Base-by-base conservation (phyloP, 2,797 vertebrate genomes). In the Amphiprion clarkii region DNA sequence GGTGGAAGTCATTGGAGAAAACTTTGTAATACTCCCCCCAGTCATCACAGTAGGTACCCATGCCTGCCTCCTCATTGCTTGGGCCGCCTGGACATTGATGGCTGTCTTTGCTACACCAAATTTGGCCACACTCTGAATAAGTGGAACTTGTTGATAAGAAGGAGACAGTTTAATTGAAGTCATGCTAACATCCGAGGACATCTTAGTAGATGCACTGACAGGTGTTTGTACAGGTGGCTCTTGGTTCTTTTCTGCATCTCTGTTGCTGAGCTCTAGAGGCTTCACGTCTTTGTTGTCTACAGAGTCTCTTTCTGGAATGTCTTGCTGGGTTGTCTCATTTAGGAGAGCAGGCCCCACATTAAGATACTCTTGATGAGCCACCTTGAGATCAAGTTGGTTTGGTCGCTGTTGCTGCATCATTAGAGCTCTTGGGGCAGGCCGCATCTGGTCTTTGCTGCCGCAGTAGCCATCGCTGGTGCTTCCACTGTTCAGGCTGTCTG, bases 401-500 rank as follows among this genome's bases (percentile, higher is more conserved):
- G 98, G 98, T 27, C 98, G 91, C 65, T 93, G 95, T 87, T 96
- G 96, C 88, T 97, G 96, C 0, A 94, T 89, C 74, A 94, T 87
- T 2, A 89, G 57, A 0, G 95, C 91, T 78, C 92, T 94, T 14
- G 93, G 89, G 62, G 93, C 93, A n/a, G 95, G 94, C 67, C 80
- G 91, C 67, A 96, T 91, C 87, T 96, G 97, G 54, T 98, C 97
- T 74, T 95, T 97, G 60, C 96, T 95, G 33, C 94, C 95, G 46
- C 96, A 97, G 89, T 97, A 98, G 6, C 97, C 96, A 0, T 99
- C 97, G 1, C 97, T 97, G 71, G 96, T 97, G 92, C 97, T 99
- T 67, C 96, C 95, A 5, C 98, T 99, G 88, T 99, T 97, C 12
- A 99, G 95, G 80, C 98, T 99, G 91, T 99, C 98, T 0, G 97